Percentiles rank a stretch among this genome's conserved stretches.
Evolutionary conservation across 2,113 vertebrate species (phyloP).

Genomic region (Macaca mulatta): DNA sequence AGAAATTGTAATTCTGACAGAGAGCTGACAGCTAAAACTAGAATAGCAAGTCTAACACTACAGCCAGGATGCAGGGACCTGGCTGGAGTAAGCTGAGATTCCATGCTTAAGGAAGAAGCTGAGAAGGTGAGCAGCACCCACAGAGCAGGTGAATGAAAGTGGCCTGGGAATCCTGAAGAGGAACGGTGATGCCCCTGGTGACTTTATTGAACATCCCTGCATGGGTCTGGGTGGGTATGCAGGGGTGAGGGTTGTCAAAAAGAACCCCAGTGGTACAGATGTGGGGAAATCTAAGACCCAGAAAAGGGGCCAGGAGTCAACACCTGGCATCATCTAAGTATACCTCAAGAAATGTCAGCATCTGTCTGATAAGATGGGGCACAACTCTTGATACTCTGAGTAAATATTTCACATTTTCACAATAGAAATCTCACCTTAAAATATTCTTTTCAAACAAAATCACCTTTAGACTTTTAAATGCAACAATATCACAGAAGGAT

Average conservation of each 20-base stretch:
- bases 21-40: not conserved
- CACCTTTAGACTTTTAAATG: not conserved
- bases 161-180: not conserved
- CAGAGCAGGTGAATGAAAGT: not conserved
- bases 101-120: not conserved
- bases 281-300: not conserved
- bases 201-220: not conserved
- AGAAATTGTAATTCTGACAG: not conserved
- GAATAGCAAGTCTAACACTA: not conserved
- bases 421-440: not conserved
- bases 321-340: not conserved
- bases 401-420: not conserved
- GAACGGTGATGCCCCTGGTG: not conserved
- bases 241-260: not conserved
- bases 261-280: not conserved
- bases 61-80: not conserved
- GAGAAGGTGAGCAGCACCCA: not conserved
- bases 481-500: not conserved
- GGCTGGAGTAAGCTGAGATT: not conserved
- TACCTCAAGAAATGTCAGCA: not conserved
- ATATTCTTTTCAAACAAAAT: conserved; percentile 22
- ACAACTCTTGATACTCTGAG: not conserved
- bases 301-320: not conserved
- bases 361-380: not conserved
- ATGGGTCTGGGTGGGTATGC: not conserved